These are phyloP conservation scores for Phrynocephalus vlangalii DNA, from an alignment of 2,797 vertebrate genomes.

Conservation along the genomic window DNA sequence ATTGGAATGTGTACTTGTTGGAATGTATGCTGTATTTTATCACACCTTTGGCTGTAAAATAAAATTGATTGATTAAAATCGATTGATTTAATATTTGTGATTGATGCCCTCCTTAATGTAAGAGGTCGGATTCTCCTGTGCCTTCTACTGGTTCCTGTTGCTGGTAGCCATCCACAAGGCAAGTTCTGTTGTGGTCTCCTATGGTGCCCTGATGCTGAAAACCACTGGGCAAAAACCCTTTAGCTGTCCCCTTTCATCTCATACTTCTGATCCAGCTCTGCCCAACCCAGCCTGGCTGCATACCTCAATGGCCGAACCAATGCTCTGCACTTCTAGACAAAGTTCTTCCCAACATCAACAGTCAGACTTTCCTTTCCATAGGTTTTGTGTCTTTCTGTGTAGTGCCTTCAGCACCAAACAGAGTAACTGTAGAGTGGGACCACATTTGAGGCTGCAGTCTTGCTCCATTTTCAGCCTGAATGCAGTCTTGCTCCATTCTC, in stretches of 20 bases:
- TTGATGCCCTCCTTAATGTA: background rate
- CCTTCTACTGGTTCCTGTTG: too few relatives aligned
- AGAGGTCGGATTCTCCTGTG: too few relatives aligned
- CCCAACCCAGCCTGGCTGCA: background rate
- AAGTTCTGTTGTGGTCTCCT: too few relatives aligned
- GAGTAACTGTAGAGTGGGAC: background rate
- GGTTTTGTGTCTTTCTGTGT: background rate
- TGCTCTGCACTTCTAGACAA: background rate
- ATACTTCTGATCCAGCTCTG: background rate
- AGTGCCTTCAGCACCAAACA: background rate
- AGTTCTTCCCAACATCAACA: too few relatives aligned
- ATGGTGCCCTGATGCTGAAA: background rate
- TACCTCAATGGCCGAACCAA: background rate
- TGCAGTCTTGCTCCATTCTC: background rate
- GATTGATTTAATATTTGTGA: background rate
- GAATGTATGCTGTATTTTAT: too few relatives aligned
- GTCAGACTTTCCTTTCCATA: background rate
- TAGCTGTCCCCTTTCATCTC: too few relatives aligned
- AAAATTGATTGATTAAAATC: too few relatives aligned
- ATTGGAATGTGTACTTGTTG: too few relatives aligned
- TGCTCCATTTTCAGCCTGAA: background rate
- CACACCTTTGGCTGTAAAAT: too few relatives aligned
- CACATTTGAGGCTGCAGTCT: background rate
- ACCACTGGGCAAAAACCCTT: too few relatives aligned
- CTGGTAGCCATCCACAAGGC: too few relatives aligned